phyloP scores from a whole-genome alignment of 2,888 invertebrate species.

The Diplolepis rosae region DNA sequence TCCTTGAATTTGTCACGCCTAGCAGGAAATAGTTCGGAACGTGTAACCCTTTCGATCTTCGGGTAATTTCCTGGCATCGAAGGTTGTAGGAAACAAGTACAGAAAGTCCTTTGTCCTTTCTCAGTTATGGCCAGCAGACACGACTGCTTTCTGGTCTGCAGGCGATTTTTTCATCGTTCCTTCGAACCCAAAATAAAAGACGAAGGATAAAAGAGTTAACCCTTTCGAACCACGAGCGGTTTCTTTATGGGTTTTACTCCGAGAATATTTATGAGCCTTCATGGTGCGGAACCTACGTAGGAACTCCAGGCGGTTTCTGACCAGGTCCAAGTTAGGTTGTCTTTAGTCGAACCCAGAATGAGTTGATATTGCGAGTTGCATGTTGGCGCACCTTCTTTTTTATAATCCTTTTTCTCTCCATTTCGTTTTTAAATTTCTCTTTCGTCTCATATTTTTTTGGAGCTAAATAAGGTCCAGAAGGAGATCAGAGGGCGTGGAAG shows the following conservation, averaged over 20 bases:
- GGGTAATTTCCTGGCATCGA: not conserved
- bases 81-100: constrained; percentile 27
- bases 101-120: constrained; percentile 32
- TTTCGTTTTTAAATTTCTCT: not conserved
- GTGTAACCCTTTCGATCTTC: constrained; percentile 7
- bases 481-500: constrained; percentile 43
- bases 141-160: constrained; percentile 26
- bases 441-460: not conserved
- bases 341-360: constrained; percentile 18
- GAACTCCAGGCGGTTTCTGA: constrained; percentile 40
- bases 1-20: constrained; percentile 18
- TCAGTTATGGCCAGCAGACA: constrained; percentile 25
- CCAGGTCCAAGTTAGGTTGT: not conserved
- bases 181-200: constrained; percentile 30
- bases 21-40: not conserved
- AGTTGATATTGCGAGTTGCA: constrained; percentile 35
- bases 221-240: constrained; percentile 69
- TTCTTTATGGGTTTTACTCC: constrained; percentile 69
- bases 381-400: constrained; percentile 22
- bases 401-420: not conserved
- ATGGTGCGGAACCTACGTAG: constrained; percentile 54
- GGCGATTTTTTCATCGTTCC: constrained; percentile 20
- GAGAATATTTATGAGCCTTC: constrained; percentile 71
- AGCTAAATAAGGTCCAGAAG: constrained; percentile 47
- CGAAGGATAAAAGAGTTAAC: constrained; percentile 60